Conservation (phyloP, 2,888 invertebrate genomes). For the Hermodice carunculata region DNA sequence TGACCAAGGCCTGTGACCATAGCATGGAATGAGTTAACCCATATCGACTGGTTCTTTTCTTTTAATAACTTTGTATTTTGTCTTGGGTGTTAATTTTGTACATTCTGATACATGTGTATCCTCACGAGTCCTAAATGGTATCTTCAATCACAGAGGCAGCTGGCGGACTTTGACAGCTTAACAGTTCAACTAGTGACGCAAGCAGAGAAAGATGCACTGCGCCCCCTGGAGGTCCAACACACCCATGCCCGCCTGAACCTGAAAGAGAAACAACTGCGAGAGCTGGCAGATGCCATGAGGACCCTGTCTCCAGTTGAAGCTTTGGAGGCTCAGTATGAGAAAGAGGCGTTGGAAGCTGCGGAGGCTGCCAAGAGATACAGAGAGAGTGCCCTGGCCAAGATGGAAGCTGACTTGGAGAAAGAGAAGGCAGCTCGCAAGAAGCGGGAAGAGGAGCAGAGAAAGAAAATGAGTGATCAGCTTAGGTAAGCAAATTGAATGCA, state of each 20-base stretch:
- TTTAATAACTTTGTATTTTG: too few species aligned
- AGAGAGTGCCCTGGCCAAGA: conserved; percentile 48
- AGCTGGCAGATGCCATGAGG: conserved; percentile 61
- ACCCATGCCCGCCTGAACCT: conserved; percentile 56
- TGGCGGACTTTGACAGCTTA: conserved; percentile 59
- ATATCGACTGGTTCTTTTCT: too few species aligned
- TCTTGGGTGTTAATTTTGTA: too few species aligned
- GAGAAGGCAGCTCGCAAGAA: conserved; percentile 50
- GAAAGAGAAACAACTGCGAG: conserved; percentile 61
- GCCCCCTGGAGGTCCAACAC: conserved; percentile 53
- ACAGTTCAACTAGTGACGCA: conserved; percentile 50
- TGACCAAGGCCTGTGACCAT: too few species aligned
- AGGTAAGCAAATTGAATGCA: conserved; percentile 38
- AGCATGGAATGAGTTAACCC: too few species aligned
- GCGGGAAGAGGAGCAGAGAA: conserved; percentile 54
- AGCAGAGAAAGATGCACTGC: conserved; percentile 52
- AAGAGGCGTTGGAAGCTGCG: conserved; percentile 49
- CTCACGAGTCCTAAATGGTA: too few species aligned
- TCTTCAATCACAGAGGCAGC: conserved; percentile 47
- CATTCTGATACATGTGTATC: too few species aligned
- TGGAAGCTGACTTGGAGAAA: conserved; percentile 55
- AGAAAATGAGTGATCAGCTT: conserved; percentile 49
- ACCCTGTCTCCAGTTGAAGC: conserved; percentile 51
- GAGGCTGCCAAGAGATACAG: conserved; percentile 49
- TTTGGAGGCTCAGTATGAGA: conserved; percentile 54